Base-by-base conservation (phyloP, 2,888 invertebrate genomes). In the Erynnis tages region DNA sequence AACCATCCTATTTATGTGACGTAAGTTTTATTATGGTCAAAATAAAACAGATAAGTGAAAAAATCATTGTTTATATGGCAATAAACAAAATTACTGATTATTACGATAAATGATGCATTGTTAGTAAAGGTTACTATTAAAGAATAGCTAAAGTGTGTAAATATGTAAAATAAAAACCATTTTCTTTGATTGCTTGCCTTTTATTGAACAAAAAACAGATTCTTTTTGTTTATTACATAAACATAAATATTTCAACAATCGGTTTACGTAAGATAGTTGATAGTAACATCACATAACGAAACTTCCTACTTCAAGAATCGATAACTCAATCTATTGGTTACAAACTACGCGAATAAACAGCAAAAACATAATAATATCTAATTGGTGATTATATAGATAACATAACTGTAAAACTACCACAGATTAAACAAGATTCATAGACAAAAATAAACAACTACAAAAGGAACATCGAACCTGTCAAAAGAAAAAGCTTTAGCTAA, bases 141-240 rank as follows among this genome's bases (percentile, higher is more conserved):
- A 34, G n/a, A n/a, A 16, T n/a, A 16, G 14, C 6, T 4, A 17
- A 17, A 35, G 4, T 17, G 16, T 82, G 79, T 82, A 81, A 69
- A 79, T 79, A 80, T 76, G 73, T 79, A 67, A 69, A 68, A 64
- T 64, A 70, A 58, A 59, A 34, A 54, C 7, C 2, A 10, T 55
- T 57, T 44, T 27, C 29, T 55, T 35, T 50, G 45, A 60, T 21
- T 38, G 34, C 8, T 23, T 34, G n/a, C 16, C 10, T 13, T 55
- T 46, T 32, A 40, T 53, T 52, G 0, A 44, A 35, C 4, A 21
- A 49, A 14, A 17, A 11, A 44, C 17, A 29, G 7, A 21, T 43
- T 19, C 10, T 2, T 34, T 30, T 38, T 52, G 37, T 45, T 45
- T 52, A 52, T 52, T 52, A 38, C 2, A 41, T 41, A 48, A 47